A percentile compares a stretch with the other conserved stretches of the same genome.
Evolutionary conservation across 2,888 invertebrate genomes (phyloP).

Genomic region (Pollenia griseotomentosa): DNA sequence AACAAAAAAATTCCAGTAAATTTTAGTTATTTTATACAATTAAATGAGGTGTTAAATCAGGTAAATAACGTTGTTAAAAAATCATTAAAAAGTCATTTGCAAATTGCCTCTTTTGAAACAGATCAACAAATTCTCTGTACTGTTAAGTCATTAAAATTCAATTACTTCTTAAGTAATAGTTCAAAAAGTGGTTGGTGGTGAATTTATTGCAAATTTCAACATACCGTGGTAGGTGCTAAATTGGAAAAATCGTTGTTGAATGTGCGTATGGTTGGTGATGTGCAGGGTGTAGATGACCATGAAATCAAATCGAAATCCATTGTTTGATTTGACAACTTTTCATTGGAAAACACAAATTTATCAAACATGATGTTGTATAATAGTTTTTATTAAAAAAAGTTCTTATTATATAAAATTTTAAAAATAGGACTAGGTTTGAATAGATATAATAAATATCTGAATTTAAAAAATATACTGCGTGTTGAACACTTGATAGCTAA

Average conservation of each 20-base stretch:
- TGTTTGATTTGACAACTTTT: conserved; percentile 76
- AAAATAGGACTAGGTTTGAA: conserved; percentile 18
- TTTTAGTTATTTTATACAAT: conserved; percentile 8
- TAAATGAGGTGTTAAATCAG: background rate
- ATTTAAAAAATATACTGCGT: conserved; percentile 45
- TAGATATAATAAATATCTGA: background rate
- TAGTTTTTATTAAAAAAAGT: background rate
- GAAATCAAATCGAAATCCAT: conserved; percentile 78
- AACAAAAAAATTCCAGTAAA: conserved; percentile 15
- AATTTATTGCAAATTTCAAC: background rate
- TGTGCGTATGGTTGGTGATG: conserved; percentile 12
- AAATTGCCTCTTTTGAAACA: background rate
- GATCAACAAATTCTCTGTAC: too few relatives aligned
- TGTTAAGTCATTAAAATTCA: background rate
- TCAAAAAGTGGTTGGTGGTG: background rate
- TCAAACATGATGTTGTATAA: conserved; percentile 17
- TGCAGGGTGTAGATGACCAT: conserved; percentile 68
- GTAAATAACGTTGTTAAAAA: background rate
- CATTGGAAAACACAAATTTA: conserved; percentile 71
- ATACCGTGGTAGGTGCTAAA: conserved; percentile 17
- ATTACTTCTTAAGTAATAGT: background rate
- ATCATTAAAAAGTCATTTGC: background rate
- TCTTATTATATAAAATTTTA: conserved; percentile 5
- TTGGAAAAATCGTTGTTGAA: conserved; percentile 52
- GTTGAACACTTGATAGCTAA: conserved; percentile 77